Conservation (phyloP, 2,797 vertebrate genomes). For the Leucoraja ocellata region DNA sequence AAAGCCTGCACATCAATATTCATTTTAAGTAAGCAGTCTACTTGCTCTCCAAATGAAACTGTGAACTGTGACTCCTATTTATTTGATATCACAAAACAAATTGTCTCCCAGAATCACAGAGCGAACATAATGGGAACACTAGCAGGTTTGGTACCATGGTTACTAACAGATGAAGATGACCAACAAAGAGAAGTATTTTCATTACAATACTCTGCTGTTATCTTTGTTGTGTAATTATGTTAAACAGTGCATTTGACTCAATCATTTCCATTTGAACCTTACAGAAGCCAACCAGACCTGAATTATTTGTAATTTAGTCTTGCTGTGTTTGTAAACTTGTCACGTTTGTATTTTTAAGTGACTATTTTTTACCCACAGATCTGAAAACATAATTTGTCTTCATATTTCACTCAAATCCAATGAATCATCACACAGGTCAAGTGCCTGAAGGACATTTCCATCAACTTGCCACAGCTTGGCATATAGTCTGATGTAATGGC, state of each 20-base stretch:
- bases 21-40: background rate
- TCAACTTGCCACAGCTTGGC: background rate
- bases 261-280: background rate
- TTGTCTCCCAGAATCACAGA: background rate
- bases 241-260: background rate
- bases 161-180: background rate
- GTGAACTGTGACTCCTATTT: background rate
- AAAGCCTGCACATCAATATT: background rate
- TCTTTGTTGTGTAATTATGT: background rate
- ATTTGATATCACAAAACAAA: background rate
- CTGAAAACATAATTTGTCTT: slow-evolving; percentile 31
- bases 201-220: background rate
- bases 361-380: background rate
- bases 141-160: background rate
- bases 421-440: background rate
- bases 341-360: background rate
- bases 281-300: background rate
- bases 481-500: background rate
- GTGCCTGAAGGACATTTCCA: background rate
- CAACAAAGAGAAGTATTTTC: background rate
- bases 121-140: background rate
- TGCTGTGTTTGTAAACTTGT: background rate
- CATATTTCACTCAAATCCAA: slow-evolving; percentile 27
- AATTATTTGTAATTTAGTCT: background rate
- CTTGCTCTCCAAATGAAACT: too few relatives aligned